Evolutionary conservation across 2,797 vertebrate genomes (phyloP).

Genomic region (Protosalanx chinensis): DNA sequence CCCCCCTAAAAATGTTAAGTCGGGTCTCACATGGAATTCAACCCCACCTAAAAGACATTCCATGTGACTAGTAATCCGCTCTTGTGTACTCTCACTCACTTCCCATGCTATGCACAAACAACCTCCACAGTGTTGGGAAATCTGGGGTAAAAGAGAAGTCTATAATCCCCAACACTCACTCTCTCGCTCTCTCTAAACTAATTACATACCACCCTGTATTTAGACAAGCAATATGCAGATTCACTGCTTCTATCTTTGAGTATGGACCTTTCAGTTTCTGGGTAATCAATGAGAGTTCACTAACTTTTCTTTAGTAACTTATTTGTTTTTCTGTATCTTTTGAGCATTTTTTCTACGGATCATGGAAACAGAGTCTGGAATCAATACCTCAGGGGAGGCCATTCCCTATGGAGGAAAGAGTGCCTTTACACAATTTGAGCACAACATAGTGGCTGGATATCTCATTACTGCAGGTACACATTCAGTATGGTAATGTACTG

Average conservation of each 20-base stretch:
- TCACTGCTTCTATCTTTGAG: slow-evolving; percentile 22
- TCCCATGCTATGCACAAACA: slow-evolving; percentile 66
- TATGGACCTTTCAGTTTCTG: slow-evolving; percentile 45
- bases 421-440: slow-evolving; percentile 87
- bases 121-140: slow-evolving; percentile 56
- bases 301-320: slow-evolving; percentile 25
- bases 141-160: slow-evolving; percentile 42
- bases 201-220: slow-evolving; percentile 1
- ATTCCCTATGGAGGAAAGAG: slow-evolving; percentile 72
- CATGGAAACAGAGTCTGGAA: slow-evolving; percentile 64
- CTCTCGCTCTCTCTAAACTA: slow-evolving; percentile 14
- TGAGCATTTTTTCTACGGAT: slow-evolving; percentile 10
- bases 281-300: slow-evolving; percentile 26
- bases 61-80: slow-evolving; percentile 73
- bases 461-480: slow-evolving; percentile 91
- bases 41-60: slow-evolving; percentile 18
- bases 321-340: slow-evolving; percentile 27
- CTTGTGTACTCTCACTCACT: slow-evolving; percentile 41
- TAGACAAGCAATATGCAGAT: slow-evolving; percentile 21
- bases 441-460: slow-evolving; percentile 92
- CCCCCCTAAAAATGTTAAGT: background rate
- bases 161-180: slow-evolving; percentile 50
- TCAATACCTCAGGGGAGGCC: slow-evolving; percentile 70
- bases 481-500: background rate
- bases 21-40: slow-evolving; percentile 18